Evolutionary conservation across 2,888 invertebrate species (phyloP).

Genomic region (Pachliopta kotzebuea): DNA sequence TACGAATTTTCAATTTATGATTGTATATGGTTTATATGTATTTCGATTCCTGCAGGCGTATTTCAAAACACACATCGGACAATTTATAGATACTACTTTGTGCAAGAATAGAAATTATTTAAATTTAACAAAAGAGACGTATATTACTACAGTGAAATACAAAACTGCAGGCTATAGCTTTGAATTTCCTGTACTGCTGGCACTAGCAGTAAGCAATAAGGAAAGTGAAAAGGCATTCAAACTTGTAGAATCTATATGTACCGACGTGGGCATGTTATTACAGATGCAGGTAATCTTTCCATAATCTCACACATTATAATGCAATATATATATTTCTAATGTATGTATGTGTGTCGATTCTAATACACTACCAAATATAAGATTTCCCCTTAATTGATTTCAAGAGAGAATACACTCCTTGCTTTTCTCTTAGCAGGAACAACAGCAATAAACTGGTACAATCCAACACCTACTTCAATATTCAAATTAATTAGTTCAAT

Average conservation of each 20-base stretch:
- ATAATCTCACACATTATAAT: neutral
- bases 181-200: constrained; percentile 14
- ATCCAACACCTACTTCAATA: neutral
- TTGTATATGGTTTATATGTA: too few species aligned
- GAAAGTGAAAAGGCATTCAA: constrained; percentile 5
- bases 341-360: too few species aligned
- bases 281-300: constrained; percentile 21
- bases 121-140: constrained; percentile 14
- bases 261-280: constrained; percentile 19
- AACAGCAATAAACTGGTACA: too few species aligned
- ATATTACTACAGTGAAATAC: constrained; percentile 1
- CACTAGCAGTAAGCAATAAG: constrained; percentile 9
- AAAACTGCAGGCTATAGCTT: constrained; percentile 15
- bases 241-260: constrained; percentile 13
- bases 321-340: too few species aligned
- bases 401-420: too few species aligned
- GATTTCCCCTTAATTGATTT: too few species aligned
- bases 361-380: too few species aligned
- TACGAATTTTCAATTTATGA: too few species aligned
- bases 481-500: neutral
- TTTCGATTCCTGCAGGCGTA: constrained; percentile 5
- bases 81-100: constrained; percentile 13
- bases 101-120: constrained; percentile 7
- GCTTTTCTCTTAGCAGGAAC: too few species aligned
- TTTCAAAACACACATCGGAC: constrained; percentile 23